phyloP scores from a whole-genome alignment of 2,113 vertebrate species.

The Nycticryphes semicollaris region DNA sequence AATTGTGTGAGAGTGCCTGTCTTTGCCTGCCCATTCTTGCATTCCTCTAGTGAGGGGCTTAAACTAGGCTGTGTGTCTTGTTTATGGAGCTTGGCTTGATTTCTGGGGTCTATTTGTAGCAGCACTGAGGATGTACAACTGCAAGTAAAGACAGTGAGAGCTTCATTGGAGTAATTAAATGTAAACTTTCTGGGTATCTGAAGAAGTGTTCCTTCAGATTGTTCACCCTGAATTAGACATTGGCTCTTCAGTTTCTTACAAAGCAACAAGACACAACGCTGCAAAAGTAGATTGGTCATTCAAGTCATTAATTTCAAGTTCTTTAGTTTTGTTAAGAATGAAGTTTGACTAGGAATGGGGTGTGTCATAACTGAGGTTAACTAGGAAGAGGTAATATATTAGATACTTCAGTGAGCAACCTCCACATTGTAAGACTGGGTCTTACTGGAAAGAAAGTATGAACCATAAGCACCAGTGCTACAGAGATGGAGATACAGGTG shows the following conservation, averaged over 20 bases:
- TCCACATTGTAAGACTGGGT: neutral
- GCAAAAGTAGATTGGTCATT: neutral
- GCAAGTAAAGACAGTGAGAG: neutral
- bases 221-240: neutral
- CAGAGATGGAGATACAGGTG: neutral
- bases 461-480: neutral
- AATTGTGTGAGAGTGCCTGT: neutral
- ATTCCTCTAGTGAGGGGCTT: neutral
- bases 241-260: neutral
- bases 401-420: neutral
- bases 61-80: neutral
- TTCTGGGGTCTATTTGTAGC: neutral
- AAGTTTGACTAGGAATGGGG: neutral
- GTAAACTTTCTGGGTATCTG: neutral
- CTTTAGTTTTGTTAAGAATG: neutral
- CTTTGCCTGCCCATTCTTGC: neutral
- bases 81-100: neutral
- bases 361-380: neutral
- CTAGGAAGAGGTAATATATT: neutral
- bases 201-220: neutral
- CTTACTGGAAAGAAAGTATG: neutral
- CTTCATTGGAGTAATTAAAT: neutral
- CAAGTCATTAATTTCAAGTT: neutral
- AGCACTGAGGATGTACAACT: neutral
- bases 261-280: neutral